phyloP scores from a whole-genome alignment of 2,888 invertebrate genomes.

The Kryphioiulus occultus region DNA sequence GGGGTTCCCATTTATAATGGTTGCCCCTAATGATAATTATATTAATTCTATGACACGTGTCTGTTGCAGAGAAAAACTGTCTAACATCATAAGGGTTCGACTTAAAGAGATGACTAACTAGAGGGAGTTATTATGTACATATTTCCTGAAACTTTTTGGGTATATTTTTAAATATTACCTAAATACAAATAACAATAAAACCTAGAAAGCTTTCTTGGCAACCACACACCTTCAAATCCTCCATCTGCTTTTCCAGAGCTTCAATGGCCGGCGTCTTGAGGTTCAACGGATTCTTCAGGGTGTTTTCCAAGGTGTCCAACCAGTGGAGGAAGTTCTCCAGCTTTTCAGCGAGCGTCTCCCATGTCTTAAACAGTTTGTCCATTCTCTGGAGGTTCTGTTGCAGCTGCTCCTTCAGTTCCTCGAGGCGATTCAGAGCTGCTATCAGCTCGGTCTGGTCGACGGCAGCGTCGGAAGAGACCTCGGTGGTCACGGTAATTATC shows the following conservation, averaged over 20 bases:
- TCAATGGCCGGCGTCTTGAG: constrained; percentile 59
- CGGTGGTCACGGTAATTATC: constrained; percentile 48
- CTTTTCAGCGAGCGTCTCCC: constrained; percentile 83
- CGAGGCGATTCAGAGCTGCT: constrained; percentile 46
- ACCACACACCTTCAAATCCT: constrained; percentile 73
- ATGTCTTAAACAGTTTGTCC: constrained; percentile 78
- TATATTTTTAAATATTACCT: no score
- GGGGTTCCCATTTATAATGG: no score
- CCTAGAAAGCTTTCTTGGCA: no score
- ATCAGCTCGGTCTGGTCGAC: constrained; percentile 50
- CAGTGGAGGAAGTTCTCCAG: constrained; percentile 79
- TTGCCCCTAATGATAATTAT: no score
- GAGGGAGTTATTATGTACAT: no score
- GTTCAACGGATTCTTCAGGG: constrained; percentile 65
- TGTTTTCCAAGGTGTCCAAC: constrained; percentile 67
- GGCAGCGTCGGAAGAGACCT: background rate
- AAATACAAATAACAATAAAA: no score
- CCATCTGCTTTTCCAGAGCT: constrained; percentile 76
- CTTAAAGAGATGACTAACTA: no score
- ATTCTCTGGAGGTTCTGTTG: constrained; percentile 79
- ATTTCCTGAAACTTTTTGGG: no score
- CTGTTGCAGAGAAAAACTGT: no score
- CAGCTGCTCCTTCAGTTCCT: constrained; percentile 70
- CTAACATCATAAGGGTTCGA: no score
- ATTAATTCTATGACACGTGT: no score